Evolutionary conservation across 2,888 invertebrate genomes (phyloP).

Genomic region (Hipparchia sbordonii): DNA sequence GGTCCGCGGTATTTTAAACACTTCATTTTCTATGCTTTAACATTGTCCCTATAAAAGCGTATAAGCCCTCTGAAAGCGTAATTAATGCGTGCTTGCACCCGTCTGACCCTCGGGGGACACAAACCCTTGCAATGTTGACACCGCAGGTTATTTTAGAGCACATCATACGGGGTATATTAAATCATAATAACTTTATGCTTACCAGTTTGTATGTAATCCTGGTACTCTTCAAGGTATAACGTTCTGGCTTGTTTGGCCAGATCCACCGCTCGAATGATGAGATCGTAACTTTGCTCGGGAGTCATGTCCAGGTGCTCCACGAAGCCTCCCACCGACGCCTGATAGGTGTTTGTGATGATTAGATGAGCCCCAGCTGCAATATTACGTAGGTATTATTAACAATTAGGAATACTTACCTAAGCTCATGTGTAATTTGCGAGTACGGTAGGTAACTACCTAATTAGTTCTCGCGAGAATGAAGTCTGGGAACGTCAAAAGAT

Average conservation of each 20-base stretch:
- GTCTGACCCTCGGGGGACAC: conserved; percentile 59
- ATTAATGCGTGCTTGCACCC: conserved; percentile 80
- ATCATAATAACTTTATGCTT: conserved; percentile 35
- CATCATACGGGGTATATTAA: background rate
- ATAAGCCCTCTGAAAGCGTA: conserved; percentile 69
- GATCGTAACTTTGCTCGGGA: conserved; percentile 85
- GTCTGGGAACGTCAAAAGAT: too few relatives aligned
- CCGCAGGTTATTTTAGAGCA: conserved; percentile 29
- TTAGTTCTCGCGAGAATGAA: too few relatives aligned
- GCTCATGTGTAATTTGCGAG: too few relatives aligned
- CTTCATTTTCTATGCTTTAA: conserved; percentile 45
- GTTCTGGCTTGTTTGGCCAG: conserved; percentile 88
- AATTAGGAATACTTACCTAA: background rate
- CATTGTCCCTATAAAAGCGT: conserved; percentile 43
- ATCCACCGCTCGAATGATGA: conserved; percentile 89
- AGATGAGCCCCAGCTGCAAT: conserved; percentile 92
- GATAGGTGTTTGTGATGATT: conserved; percentile 95
- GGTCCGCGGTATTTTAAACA: conserved; percentile 2
- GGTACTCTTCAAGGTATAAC: conserved; percentile 83
- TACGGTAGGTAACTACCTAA: too few relatives aligned
- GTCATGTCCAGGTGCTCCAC: conserved; percentile 87
- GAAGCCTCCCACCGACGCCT: conserved; percentile 91
- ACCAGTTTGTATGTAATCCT: conserved; percentile 68
- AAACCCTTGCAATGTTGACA: conserved; percentile 66
- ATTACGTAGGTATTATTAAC: background rate